phyloP scores from a whole-genome alignment of 2,113 vertebrate genomes.

The Ciconia boyciana region DNA sequence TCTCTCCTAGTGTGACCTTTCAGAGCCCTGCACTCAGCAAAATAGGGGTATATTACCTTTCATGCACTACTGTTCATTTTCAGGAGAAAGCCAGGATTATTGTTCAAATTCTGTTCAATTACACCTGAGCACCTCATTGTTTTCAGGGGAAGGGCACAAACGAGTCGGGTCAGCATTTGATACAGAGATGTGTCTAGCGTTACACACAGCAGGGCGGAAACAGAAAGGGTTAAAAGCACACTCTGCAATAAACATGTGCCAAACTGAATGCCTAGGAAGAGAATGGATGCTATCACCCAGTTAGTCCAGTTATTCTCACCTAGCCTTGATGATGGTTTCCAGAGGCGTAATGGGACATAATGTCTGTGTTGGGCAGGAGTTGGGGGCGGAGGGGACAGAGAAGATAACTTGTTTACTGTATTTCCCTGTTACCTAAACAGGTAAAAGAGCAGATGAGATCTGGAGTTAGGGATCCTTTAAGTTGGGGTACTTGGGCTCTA shows the following conservation, averaged over 20 bases:
- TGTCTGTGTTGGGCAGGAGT: not conserved
- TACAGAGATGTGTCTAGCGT: not conserved
- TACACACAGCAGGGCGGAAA: not conserved
- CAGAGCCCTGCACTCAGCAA: constrained; percentile 42
- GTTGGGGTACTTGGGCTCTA: not conserved
- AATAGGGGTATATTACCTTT: constrained; percentile 45
- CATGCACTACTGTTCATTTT: constrained; percentile 42
- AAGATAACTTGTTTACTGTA: not conserved
- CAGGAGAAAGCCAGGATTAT: constrained; percentile 41
- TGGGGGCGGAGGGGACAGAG: not conserved
- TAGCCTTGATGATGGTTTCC: not conserved
- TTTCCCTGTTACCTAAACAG: not conserved
- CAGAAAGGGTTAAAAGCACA: not conserved
- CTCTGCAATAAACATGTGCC: not conserved
- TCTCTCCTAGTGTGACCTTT: constrained; percentile 51
- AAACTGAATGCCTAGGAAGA: not conserved
- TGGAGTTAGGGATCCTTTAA: not conserved
- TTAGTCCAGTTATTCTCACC: not conserved
- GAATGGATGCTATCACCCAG: not conserved
- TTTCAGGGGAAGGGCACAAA: not conserved
- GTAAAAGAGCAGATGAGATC: not conserved
- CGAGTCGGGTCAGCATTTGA: not conserved
- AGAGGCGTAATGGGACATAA: not conserved
- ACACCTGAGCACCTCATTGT: constrained; percentile 14
- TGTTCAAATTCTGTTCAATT: constrained; percentile 34